Conservation (phyloP, 1,140 invertebrate genomes). For the Copidosoma floridanum region DNA sequence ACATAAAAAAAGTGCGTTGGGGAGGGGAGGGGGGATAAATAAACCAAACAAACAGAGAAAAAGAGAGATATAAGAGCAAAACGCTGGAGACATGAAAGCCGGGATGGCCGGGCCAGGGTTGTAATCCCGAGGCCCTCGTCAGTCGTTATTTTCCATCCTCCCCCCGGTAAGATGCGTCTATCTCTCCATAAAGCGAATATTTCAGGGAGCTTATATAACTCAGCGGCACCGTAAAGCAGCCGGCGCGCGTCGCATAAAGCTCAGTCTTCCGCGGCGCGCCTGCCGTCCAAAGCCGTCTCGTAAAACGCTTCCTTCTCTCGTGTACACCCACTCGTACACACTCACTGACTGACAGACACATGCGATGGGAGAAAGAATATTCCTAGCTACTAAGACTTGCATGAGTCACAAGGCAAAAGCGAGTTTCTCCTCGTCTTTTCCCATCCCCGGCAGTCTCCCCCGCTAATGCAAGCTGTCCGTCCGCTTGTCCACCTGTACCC, state of each 20-base stretch:
- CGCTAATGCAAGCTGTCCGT: too few relatives aligned
- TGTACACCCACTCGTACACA: too few relatives aligned
- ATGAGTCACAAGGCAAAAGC: background rate
- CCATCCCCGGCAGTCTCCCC: too few relatives aligned
- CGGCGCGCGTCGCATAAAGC: constrained; percentile 33
- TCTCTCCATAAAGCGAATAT: constrained; percentile 35
- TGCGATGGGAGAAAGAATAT: background rate
- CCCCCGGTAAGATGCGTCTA: constrained; percentile 12
- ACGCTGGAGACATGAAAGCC: too few relatives aligned
- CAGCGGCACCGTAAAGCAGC: constrained; percentile 31
- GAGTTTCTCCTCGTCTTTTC: background rate
- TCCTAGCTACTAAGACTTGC: background rate
- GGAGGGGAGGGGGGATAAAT: background rate
- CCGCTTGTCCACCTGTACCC: too few relatives aligned
- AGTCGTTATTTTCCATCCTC: background rate
- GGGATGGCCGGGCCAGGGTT: background rate
- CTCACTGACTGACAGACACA: too few relatives aligned
- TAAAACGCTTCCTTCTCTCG: too few relatives aligned
- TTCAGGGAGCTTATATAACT: too few relatives aligned
- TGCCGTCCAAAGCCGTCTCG: constrained; percentile 24
- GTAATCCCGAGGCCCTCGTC: constrained; percentile 10
- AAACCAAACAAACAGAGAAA: too few relatives aligned
- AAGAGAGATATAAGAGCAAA: too few relatives aligned
- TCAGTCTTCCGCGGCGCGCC: constrained; percentile 23
- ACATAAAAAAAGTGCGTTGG: background rate